Conservation (phyloP, 2,888 invertebrate genomes). For the Microchrysa polita region DNA sequence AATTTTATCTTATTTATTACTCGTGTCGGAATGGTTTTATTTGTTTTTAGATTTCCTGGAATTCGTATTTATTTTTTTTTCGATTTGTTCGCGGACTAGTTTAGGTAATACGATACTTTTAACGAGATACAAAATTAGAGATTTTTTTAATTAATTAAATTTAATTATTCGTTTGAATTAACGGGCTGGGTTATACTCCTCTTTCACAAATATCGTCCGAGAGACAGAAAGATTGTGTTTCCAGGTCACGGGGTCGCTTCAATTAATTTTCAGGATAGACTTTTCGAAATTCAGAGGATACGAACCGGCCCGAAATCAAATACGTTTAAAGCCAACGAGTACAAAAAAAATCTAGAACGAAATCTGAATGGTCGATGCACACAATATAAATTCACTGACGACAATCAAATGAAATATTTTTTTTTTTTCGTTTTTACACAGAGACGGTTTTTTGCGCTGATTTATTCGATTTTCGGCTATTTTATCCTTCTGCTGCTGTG, state of each 20-base stretch:
- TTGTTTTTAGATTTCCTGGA: background rate
- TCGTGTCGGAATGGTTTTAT: too few species aligned
- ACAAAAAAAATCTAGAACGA: background rate
- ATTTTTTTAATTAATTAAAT: too few species aligned
- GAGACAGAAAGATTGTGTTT: too few species aligned
- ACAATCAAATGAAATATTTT: background rate
- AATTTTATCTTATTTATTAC: slow-evolving; percentile 26
- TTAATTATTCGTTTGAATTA: too few species aligned
- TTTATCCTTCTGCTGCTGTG: background rate
- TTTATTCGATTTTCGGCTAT: background rate
- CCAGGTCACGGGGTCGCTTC: too few species aligned
- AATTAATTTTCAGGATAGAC: too few species aligned
- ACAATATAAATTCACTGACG: too few species aligned
- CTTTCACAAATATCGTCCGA: too few species aligned
- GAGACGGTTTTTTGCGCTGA: background rate
- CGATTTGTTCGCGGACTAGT: slow-evolving; percentile 31
- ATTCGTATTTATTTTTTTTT: background rate
- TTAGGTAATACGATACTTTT: slow-evolving; percentile 10
- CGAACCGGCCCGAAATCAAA: too few species aligned
- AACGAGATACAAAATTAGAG: background rate
- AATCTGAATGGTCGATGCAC: background rate
- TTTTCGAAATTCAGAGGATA: too few species aligned
- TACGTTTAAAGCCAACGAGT: background rate
- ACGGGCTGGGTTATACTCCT: too few species aligned
- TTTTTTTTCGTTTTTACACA: background rate